phyloP scores from a whole-genome alignment of 2,888 invertebrate genomes.

The Lagria hirta region DNA sequence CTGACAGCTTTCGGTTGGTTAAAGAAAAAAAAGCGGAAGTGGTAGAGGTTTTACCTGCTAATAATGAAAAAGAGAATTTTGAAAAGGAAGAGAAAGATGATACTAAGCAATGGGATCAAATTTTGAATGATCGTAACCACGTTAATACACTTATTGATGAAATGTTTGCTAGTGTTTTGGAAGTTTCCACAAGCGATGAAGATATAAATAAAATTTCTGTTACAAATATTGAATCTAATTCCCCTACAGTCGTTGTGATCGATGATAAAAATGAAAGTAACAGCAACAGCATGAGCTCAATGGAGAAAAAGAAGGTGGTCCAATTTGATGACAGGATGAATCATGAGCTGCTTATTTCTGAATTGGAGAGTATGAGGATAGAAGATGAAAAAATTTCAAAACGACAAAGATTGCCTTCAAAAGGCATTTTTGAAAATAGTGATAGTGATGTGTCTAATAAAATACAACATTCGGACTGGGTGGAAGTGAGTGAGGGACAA shows the following conservation, averaged over 20 bases:
- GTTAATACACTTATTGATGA: conserved; percentile 52
- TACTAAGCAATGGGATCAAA: conserved; percentile 37
- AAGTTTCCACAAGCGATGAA: conserved; percentile 38
- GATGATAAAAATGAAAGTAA: conserved; percentile 24
- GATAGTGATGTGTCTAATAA: conserved; percentile 32
- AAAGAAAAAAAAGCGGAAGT: conserved; percentile 21
- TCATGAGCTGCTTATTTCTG: conserved; percentile 71
- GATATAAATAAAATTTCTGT: conserved; percentile 29
- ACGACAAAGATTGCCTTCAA: conserved; percentile 47
- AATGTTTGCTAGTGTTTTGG: conserved; percentile 52
- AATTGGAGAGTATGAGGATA: conserved; percentile 65
- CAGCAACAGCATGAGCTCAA: conserved; percentile 2
- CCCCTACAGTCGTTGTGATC: conserved; percentile 25
- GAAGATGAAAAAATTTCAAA: conserved; percentile 46
- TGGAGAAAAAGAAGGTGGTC: conserved; percentile 38
- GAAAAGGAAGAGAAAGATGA: conserved; percentile 9
- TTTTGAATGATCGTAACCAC: conserved; percentile 48
- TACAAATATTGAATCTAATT: conserved; percentile 8
- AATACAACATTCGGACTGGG: conserved; percentile 57
- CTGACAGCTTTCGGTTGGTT: conserved; percentile 23
- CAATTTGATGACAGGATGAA: conserved; percentile 54
- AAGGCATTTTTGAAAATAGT: conserved; percentile 39
- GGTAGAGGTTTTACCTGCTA: conserved; percentile 12
- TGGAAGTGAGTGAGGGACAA: conserved; percentile 60
- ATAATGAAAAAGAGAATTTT: conserved; percentile 7